Base-by-base conservation (phyloP, 2,113 vertebrate species). In the Donacobius atricapilla region DNA sequence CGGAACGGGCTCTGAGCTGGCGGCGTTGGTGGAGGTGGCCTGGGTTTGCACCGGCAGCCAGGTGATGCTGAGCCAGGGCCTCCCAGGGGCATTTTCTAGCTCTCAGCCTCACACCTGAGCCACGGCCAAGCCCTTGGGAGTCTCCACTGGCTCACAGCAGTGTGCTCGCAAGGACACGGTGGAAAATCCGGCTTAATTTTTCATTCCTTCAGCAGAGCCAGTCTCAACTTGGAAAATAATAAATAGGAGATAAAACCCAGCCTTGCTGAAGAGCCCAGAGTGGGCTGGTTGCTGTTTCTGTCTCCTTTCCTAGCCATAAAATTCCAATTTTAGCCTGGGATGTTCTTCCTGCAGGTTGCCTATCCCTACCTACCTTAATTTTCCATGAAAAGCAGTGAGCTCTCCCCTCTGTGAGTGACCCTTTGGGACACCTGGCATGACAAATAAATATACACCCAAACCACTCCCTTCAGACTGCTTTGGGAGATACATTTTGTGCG, bases 121-220 rank as follows among this genome's bases (percentile, higher is more conserved):
- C 16, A 2, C 0, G 8, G 60, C 58, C 75, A 27, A 86, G 39
- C 23, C 44, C 37, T 9, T 37, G 47, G 61, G 19, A 42, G 8
- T 22, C 73, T 54, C 53, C 69, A 47, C 8, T 13, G 4, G 1
- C 2, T 28, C 33, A n/a, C 57, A 25, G 5, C 35, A 11, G 7
- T 0, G 12, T 8, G 12, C n/a, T 37, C 22, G 15, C 24, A 24
- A 37, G 10, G 70, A 42, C 10, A 3, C 3, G 1, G 28, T 61
- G 31, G 63, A 69, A 94, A 89, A 80, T 23, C 40, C 11, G 1
- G 19, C 8, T 76, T 13, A 1, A 40, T 20, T 83, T 65, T 53
- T 61, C 24, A 2, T 23, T 18, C 31, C 53, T 80, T 47, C 58
- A 76, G 16, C 75, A 61, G 5, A 5, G 23, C 13, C 0, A 0